Base-by-base conservation (phyloP, 2,113 vertebrate genomes). In the Rhinoptilus africanus region DNA sequence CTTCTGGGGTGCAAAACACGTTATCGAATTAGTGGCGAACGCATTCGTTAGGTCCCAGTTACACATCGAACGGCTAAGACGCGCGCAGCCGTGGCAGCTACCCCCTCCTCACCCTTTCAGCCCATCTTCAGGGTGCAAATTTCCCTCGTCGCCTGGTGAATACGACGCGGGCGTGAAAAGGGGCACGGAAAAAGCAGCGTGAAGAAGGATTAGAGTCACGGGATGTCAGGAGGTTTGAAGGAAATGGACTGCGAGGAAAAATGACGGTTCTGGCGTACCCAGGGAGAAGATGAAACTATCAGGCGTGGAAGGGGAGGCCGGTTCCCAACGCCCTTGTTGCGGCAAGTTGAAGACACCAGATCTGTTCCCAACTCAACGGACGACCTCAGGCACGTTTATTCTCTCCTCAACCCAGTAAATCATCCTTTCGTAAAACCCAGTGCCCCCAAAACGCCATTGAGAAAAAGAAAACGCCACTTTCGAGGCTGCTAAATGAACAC, bases 1-100 rank as follows among this genome's bases (percentile, higher is more conserved):
- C 50, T 93, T 93, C 93, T 95, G 95, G 85, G 93, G 63, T 91
- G 73, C 79, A 80, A 97, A 89, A 92, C 48, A 23, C 32, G 37
- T 47, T 79, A 83, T 5, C 79, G 86, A 96, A 91, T 95, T 71
- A 93, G 85, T 51, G 88, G 72, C 8, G 54, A 92, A 93, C 32
- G 47, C 64, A 63, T 92, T 93, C 78, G 79, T 93, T 74, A 77
- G 69, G 63, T 48, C 41, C 39, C 26, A 43, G 45, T 68, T 79
- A 67, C 10, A 26, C 77, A 91, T 85, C 50, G 63, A 81, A 83
- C 22, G 9, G 15, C 27, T 15, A n/a, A 62, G 53, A 76, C 1
- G 1, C 8, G 10, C 3, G 6, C 16, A 23, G 32, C 26, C 66
- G 8, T 1, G 12, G 13, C 50, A 45, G 11, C 45, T 27, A 43